A percentile compares a stretch with the other conserved stretches of the same genome.
phyloP scores from a whole-genome alignment of 2,888 invertebrate genomes.

The Xestia xanthographa region DNA sequence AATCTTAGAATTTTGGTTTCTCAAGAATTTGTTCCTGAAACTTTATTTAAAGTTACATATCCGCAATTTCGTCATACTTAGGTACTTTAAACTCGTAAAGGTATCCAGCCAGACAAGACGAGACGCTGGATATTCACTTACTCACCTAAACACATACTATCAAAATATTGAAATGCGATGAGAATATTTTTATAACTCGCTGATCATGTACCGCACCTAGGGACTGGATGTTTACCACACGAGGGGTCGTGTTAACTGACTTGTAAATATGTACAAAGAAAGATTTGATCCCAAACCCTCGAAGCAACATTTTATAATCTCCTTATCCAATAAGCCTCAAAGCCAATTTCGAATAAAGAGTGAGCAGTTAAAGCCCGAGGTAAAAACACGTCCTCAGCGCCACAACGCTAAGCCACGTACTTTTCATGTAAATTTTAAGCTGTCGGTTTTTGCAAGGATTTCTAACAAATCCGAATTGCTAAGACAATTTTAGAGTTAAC shows the following conservation, averaged over 20 bases:
- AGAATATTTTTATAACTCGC: background rate
- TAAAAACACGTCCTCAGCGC: slow-evolving; percentile 77
- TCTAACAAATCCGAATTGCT: slow-evolving; percentile 75
- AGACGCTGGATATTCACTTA: background rate
- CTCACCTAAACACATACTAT: background rate
- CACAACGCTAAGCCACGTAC: slow-evolving; percentile 78
- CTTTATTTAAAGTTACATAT: background rate
- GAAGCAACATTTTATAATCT: slow-evolving; percentile 77
- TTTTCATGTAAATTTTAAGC: slow-evolving; percentile 84
- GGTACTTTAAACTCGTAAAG: background rate
- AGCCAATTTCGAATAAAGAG: slow-evolving; percentile 83
- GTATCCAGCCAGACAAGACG: background rate
- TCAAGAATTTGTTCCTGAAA: background rate
- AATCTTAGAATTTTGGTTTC: background rate
- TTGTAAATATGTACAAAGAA: slow-evolving; percentile 57
- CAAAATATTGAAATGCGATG: background rate
- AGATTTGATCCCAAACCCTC: slow-evolving; percentile 68
- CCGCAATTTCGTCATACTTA: background rate
- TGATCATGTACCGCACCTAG: slow-evolving; percentile 5
- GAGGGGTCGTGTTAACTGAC: too few relatives aligned
- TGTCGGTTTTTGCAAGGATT: slow-evolving; percentile 79
- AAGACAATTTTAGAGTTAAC: slow-evolving; percentile 75
- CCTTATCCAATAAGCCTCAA: slow-evolving; percentile 80
- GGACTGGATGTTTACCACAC: slow-evolving; percentile 12
- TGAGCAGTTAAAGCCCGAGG: slow-evolving; percentile 80